Conservation (phyloP, 2,797 vertebrate species). For the Brachyrhaphis roseni region DNA sequence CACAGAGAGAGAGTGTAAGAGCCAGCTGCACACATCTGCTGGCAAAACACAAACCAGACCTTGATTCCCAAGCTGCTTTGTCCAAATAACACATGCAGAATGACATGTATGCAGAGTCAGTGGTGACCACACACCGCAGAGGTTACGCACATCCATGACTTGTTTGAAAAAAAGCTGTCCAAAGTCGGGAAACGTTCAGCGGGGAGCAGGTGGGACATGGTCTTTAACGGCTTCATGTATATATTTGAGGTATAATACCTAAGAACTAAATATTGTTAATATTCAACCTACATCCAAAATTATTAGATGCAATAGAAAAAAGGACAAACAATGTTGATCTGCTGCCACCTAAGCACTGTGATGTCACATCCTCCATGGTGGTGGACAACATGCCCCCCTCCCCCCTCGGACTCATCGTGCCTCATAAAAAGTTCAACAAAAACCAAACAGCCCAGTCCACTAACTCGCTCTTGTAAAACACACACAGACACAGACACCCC, state of each 20-base stretch:
- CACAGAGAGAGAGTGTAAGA: constrained; percentile 6
- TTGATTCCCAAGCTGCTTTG: constrained; percentile 44
- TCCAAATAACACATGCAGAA: constrained; percentile 59
- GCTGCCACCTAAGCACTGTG: constrained; percentile 36
- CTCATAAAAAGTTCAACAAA: constrained; percentile 74
- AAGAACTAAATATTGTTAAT: not conserved
- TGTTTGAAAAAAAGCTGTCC: not conserved
- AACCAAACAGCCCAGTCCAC: constrained; percentile 75
- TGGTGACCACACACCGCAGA: constrained; percentile 37
- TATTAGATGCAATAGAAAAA: not conserved
- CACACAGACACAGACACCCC: constrained; percentile 30
- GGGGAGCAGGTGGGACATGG: constrained; percentile 12
- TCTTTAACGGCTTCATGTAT: not conserved
- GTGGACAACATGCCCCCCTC: not conserved
- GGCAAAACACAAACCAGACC: constrained; percentile 52
- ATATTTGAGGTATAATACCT: not conserved
- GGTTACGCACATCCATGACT: constrained; percentile 22
- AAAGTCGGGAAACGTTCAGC: constrained; percentile 9
- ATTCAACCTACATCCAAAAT: not conserved
- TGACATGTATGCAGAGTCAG: constrained; percentile 35
- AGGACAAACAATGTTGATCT: constrained; percentile 4
- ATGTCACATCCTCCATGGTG: constrained; percentile 66
- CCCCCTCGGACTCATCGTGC: constrained; percentile 61
- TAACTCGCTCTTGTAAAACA: constrained; percentile 74
- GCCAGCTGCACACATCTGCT: constrained; percentile 54